Base-by-base conservation (phyloP, 1,140 invertebrate species). In the Platyscapa corneri region DNA sequence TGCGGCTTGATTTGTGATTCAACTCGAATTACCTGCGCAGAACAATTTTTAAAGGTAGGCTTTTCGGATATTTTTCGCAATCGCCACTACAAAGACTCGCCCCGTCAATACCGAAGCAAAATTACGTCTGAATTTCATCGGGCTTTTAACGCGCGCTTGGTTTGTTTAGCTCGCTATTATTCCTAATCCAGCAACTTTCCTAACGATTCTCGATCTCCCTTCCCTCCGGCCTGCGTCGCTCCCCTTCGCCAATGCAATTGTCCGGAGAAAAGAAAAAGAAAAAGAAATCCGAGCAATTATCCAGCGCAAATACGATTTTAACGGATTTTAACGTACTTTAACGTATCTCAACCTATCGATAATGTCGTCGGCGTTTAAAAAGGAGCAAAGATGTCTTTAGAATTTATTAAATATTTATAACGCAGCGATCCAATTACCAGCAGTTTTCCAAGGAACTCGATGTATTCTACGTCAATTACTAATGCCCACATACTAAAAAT, bases 401-500 rank as follows among this genome's bases (percentile, higher is more conserved):
- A 74, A 42, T 74, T 42, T 27, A 74, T 74, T 74, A 74, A 74
- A 74, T 37, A 42, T 74, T 42, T 74, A 74, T 74, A 74, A 74
- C 37, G 3, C 18, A 10, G 37, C 30, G 37, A 74, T 74, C 37
- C 37, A 6, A 74, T 74, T 74, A 74, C 70, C 42, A 14, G 0
- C 6, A 12, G 37, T 74, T 74, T 74, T n/a, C n/a, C 70, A 74
- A 74, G 70, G 37, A 74, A 74, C 20, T 74, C 37, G 8, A 42
- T 74, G 37, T n/a, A 74, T 74, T 74, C 0, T 74, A 74, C 37
- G 70, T 74, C 37, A 7, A 74, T 37, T 42, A 74, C 37, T 74
- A 74, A 74, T 70, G 34, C 34, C 67, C 67, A 70, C 67, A 42
- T 74, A 74, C 70, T 74, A 74, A 74, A 74, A 74, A 74, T 74